Base-by-base conservation (phyloP, 2,113 vertebrate species). In the Pollimyrus isidori region DNA sequence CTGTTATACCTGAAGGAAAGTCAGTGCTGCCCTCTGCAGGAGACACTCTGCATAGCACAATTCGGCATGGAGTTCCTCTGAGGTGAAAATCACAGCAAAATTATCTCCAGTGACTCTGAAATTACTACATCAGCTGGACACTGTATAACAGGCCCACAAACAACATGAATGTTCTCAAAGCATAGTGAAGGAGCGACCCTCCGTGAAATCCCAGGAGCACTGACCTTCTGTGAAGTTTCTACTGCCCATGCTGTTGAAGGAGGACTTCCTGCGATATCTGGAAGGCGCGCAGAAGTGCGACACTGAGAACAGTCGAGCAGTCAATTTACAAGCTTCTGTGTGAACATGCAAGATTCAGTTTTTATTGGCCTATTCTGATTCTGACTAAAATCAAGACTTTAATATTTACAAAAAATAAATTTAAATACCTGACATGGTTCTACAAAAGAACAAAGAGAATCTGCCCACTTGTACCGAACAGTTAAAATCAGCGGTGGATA, bases 1-100 rank as follows among this genome's bases (percentile, higher is more conserved):
- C 3, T 21, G 26, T 23, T 87, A 90, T 95, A 99, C 98, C 97
- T 99, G 98, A 45, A 99, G 96, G 92, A 99, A 99, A 80, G 98
- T 99, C 92, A 99, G 97, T 1, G 98, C 98, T 91, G 98, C 98
- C 95, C 98, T 98, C 95, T 98, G 98, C 84, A 99, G 97, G 92
- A 99, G 96, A 93, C 98, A 99, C 90, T 99, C 98, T 3, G 98
- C 98, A 9, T 99, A 99, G 92, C 98, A 99, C 76, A 99, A 97
- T 91, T 99, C 98, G 19, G 98, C 98, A 0, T 99, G 98, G 89
- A 99, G 98, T 92, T 99, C 98, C 95, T 98, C 98, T 99, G 95
- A 45, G 0, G 21, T 82, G 49, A 94, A 89, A 92, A 90, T 2
- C 17, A 89, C 87, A 50, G 89, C 13, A 88, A 85, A 87, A 92